These are phyloP conservation scores for Engraulis encrasicolus DNA, from an alignment of 2,113 vertebrate species.

Conservation along the genomic window DNA sequence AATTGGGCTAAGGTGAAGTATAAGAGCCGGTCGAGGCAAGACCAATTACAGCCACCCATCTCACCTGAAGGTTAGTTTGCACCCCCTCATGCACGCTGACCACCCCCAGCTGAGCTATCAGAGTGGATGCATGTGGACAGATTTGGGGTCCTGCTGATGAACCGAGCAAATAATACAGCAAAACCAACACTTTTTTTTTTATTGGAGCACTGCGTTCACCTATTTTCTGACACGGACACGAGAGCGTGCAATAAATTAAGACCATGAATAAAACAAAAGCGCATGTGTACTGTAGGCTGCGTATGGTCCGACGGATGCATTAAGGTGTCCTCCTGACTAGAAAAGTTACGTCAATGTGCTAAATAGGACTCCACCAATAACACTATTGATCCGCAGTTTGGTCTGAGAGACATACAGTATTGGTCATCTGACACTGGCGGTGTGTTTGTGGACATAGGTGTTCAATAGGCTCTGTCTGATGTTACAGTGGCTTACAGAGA, in stretches of 20 bases:
- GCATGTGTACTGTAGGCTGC: background rate
- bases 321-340: background rate
- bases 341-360: background rate
- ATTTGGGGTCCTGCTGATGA: conserved; percentile 48
- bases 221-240: background rate
- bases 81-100: conserved; percentile 43
- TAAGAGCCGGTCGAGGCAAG: conserved; percentile 48
- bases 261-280: conserved; percentile 61
- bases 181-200: conserved; percentile 32
- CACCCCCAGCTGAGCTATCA: conserved; percentile 23
- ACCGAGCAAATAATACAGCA: conserved; percentile 68
- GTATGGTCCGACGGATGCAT: background rate
- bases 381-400: background rate
- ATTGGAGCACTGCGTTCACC: conserved; percentile 31
- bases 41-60: conserved; percentile 57
- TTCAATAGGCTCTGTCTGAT: no score
- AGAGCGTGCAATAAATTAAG: conserved; percentile 6
- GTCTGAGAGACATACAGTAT: background rate
- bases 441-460: no score
- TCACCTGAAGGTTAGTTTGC: conserved; percentile 50
- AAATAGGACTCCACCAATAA: background rate
- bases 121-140: background rate
- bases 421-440: background rate
- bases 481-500: background rate
- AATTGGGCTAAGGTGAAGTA: conserved; percentile 60